Base-by-base conservation (phyloP, 2,113 vertebrate genomes). In the Python bivittatus region DNA sequence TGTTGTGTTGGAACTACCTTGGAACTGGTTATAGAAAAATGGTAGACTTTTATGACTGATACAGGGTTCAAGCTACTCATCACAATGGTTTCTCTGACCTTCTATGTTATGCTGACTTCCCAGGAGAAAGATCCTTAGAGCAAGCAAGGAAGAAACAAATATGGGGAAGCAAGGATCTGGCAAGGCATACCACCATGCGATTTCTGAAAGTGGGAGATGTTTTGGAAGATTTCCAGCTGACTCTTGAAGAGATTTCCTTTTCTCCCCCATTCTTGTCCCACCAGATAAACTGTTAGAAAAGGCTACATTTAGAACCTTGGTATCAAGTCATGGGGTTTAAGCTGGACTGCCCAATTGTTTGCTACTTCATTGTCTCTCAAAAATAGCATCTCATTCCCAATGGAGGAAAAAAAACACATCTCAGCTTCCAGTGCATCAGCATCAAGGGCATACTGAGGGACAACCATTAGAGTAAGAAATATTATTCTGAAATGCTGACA, bases 401-500 rank as follows among this genome's bases (percentile, higher is more conserved):
- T n/a, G 56, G 12, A 29, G 56, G 5, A 4, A 57, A 11, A 52
- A 23, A 44, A 60, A 85, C 57, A 48, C 38, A 58, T 42, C 72
- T 79, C 53, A 48, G 42, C 89, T 90, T 56, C 33, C 90, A 91
- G 38, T 85, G 56, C 61, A 53, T 44, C 27, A 17, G 72, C 54
- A n/a, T 44, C 33, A 90, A 90, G 42, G 42, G 52, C 15, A n/a
- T 52, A n/a, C 22, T 61, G 56, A 61, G 54, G 79, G 56, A 48
- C 5, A 60, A 85, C 38, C 23, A 27, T 52, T 85, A 42, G 29
- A 15, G 79, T 61, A 61, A 85, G 57, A 61, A 85, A 91, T 61
- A 61, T 60, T 60, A 58, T 86, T 85, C 25, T 23, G 23, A 91
- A 90, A 91, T 22, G 53, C 58, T 91, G 79, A 58, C 83, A 86